These are phyloP conservation scores for Agrotis ipsilon DNA, from an alignment of 2,888 invertebrate species.

Conservation along the genomic window DNA sequence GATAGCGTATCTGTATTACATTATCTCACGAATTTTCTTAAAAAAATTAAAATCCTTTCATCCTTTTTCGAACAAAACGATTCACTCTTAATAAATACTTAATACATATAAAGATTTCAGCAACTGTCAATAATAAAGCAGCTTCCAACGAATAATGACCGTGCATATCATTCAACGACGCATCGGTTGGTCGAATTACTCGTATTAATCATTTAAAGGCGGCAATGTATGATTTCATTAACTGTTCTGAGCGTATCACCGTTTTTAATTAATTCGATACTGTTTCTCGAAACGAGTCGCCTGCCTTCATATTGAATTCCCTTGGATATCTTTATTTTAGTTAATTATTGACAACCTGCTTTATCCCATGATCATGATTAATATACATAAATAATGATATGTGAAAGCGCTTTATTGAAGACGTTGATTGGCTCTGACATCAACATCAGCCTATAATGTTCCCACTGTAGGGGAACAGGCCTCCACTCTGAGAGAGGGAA, in stretches of 20 bases:
- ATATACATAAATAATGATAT: too few species aligned
- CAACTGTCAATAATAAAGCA: conserved; percentile 4
- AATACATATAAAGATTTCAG: neutral
- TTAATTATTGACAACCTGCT: neutral
- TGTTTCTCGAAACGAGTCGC: neutral
- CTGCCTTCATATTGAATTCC: neutral
- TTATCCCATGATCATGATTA: neutral
- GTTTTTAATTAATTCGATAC: conserved; percentile 14
- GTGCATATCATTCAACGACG: neutral
- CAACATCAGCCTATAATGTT: too few species aligned
- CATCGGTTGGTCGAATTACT: conserved; percentile 12
- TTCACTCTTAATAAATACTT: neutral
- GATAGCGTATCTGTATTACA: too few species aligned
- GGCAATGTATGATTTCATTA: conserved; percentile 30
- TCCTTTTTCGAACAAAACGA: conserved; percentile 1
- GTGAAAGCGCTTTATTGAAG: neutral
- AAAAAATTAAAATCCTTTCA: too few species aligned
- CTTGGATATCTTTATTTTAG: neutral
- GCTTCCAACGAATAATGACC: neutral
- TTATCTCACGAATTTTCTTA: neutral
- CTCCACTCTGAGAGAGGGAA: too few species aligned
- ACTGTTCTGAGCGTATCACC: conserved; percentile 1
- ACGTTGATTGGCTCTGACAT: neutral
- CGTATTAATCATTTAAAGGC: conserved; percentile 29
- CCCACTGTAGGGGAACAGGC: too few species aligned